Percentiles rank a stretch among this genome's conserved stretches.
phyloP scores from a whole-genome alignment of 2,113 vertebrate species.

The Furnarius figulus region DNA sequence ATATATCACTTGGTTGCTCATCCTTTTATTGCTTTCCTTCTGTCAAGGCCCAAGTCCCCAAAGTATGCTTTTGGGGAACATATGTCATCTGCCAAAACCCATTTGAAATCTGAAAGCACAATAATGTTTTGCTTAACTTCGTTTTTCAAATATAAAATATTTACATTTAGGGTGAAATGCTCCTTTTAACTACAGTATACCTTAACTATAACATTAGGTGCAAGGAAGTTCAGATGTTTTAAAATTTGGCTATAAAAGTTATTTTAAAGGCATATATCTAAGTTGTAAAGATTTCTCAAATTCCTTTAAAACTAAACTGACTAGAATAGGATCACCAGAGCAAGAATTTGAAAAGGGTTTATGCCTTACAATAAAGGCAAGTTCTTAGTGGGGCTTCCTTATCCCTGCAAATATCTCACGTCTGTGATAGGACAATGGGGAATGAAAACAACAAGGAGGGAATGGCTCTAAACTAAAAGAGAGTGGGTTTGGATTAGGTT shows the following conservation, averaged over 20 bases:
- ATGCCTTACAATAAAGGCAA: not conserved
- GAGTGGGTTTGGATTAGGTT: not conserved
- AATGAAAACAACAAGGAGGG: not conserved
- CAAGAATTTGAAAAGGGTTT: not conserved
- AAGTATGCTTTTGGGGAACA: not conserved
- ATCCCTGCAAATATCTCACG: not conserved
- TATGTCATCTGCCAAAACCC: slow-evolving; percentile 28
- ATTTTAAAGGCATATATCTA: not conserved
- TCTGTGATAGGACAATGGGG: not conserved
- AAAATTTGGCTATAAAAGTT: not conserved
- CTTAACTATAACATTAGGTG: not conserved
- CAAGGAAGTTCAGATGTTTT: not conserved
- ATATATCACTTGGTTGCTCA: not conserved
- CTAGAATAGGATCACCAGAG: not conserved
- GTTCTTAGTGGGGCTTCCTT: not conserved
- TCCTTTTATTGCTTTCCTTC: not conserved
- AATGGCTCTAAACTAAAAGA: not conserved
- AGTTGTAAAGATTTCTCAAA: not conserved
- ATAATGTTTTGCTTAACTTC: not conserved
- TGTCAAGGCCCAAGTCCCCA: not conserved
- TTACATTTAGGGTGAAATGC: not conserved
- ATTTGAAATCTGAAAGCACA: not conserved
- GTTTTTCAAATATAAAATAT: not conserved
- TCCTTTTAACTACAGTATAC: not conserved
- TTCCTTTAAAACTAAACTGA: not conserved